Evolutionary conservation across 1,140 invertebrate species (phyloP).

Genomic region (Heliothis virescens): DNA sequence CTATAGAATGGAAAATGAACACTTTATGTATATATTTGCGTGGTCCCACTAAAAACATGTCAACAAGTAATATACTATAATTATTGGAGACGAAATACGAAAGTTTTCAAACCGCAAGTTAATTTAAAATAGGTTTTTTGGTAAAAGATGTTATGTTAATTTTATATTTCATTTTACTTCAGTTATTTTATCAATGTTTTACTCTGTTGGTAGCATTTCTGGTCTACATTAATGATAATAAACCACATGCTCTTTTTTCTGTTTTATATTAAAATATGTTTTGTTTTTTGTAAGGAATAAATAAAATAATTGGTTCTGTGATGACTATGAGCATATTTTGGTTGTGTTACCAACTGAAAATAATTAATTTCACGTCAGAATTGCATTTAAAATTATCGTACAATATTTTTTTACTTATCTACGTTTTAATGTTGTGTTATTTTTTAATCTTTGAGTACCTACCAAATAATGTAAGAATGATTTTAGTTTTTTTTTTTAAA

Average conservation of each 20-base stretch:
- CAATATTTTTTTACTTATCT: background rate
- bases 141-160: background rate
- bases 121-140: background rate
- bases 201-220: background rate
- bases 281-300: background rate
- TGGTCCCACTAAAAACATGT: no score
- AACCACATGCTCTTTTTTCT: background rate
- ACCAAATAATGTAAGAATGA: conserved; percentile 38
- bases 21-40: background rate
- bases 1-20: background rate
- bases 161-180: background rate
- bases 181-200: background rate
- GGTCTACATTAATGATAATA: no score
- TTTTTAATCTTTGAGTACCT: conserved; percentile 19
- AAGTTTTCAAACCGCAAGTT: background rate
- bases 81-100: no score
- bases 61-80: no score
- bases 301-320: conserved; percentile 1
- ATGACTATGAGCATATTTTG: conserved; percentile 4
- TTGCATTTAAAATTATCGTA: conserved; percentile 18
- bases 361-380: conserved; percentile 1
- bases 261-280: background rate
- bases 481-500: conserved; percentile 24
- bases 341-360: conserved; percentile 13
- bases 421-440: background rate